Evolutionary conservation across 2,888 invertebrate species (phyloP).

Genomic region (Drosophila paracracens): DNA sequence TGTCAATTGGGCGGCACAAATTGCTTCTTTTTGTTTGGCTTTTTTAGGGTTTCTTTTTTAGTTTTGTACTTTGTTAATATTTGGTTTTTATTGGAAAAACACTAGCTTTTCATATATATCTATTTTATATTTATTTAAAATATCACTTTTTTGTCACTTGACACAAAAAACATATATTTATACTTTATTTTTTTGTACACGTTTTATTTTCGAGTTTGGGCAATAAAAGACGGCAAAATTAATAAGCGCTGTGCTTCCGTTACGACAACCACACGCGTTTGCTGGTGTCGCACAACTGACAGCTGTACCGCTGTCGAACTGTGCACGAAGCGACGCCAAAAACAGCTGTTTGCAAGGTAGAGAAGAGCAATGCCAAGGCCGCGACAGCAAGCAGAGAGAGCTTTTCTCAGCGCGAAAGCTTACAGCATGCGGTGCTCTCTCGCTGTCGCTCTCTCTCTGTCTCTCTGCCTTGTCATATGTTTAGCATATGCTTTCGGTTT

Average conservation of each 20-base stretch:
- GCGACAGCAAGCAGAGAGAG: conserved; percentile 24
- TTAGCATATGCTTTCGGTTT: conserved; percentile 47
- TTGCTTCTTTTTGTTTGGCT: background rate
- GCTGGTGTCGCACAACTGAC: conserved; percentile 57
- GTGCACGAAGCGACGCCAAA: conserved; percentile 21
- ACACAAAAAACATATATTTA: conserved; percentile 12
- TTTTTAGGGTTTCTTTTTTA: conserved; percentile 5
- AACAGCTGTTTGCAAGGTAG: conserved; percentile 57
- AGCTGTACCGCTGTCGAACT: conserved; percentile 23
- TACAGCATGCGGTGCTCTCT: background rate
- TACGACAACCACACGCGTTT: conserved; percentile 57
- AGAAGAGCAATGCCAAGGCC: conserved; percentile 71
- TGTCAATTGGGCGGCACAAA: conserved; percentile 50
- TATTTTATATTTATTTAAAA: background rate
- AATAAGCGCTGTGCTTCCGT: background rate
- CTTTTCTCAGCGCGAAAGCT: conserved; percentile 20
- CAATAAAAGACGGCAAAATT: conserved; percentile 1
- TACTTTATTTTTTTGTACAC: background rate
- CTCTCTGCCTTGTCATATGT: conserved; percentile 15
- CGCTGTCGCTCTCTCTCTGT: background rate
- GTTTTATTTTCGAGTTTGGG: conserved; percentile 4
- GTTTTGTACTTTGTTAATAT: background rate
- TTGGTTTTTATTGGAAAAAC: background rate
- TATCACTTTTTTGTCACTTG: conserved; percentile 17
- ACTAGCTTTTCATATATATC: too few relatives aligned